Evolutionary conservation across 1,140 invertebrate species (phyloP).

Genomic region (Pomacea maculata): DNA sequence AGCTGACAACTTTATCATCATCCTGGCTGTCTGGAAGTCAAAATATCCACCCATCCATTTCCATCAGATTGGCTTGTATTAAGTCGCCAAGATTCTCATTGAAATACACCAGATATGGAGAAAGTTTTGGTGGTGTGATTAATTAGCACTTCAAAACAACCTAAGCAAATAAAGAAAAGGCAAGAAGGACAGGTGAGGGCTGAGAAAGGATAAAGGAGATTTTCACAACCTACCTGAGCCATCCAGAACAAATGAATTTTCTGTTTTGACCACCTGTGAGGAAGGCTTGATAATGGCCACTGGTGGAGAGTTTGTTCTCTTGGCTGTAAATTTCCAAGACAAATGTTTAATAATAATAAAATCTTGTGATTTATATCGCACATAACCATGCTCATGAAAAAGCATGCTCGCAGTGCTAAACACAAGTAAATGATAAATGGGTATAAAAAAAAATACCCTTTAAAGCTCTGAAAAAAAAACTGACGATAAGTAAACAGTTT

Average conservation of each 20-base stretch:
- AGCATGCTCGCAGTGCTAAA: too few species aligned
- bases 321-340: conserved; percentile 69
- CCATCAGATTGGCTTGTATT: neutral
- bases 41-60: too few species aligned
- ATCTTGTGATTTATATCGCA: neutral
- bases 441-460: too few species aligned
- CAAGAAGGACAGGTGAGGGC: neutral
- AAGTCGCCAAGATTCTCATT: neutral
- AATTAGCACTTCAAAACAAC: neutral
- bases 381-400: neutral
- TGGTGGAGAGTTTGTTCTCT: conserved; percentile 85
- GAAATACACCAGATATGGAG: neutral
- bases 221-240: conserved; percentile 71
- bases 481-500: too few species aligned
- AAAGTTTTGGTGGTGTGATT: neutral
- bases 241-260: conserved; percentile 90
- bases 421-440: too few species aligned
- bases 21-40: conserved; percentile 72
- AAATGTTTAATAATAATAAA: neutral
- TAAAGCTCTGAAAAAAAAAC: too few species aligned
- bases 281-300: conserved; percentile 85
- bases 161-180: neutral
- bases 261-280: conserved; percentile 85
- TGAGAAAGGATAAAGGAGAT: neutral
- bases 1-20: conserved; percentile 83